phyloP scores from a whole-genome alignment of 2,888 invertebrate genomes.

The Dilophus febrilis region DNA sequence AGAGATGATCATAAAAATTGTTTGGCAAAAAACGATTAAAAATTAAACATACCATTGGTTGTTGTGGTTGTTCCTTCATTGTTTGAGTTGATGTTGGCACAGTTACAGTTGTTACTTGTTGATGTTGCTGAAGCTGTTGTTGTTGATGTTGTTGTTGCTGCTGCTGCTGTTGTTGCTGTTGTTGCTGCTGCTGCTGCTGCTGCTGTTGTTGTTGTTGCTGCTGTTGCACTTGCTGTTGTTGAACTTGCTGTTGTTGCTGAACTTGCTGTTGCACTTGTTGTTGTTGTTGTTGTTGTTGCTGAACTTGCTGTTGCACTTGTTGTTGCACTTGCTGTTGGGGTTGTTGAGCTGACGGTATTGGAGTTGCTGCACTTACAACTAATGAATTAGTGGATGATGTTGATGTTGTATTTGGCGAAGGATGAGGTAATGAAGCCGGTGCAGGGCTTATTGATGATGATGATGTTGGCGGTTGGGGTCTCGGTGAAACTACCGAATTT shows the following conservation, averaged over 20 bases:
- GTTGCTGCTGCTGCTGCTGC: constrained; percentile 24
- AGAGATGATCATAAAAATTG: no score
- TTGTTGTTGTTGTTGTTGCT: constrained; percentile 4
- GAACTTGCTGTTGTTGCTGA: constrained; percentile 19
- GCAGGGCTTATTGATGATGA: constrained; percentile 14
- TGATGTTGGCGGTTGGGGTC: constrained; percentile 11
- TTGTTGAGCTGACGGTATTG: constrained; percentile 15
- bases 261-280: constrained; percentile 6
- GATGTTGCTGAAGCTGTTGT: constrained; percentile 18
- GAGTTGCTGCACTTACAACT: not conserved
- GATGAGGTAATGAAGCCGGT: constrained; percentile 14
- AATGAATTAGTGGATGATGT: constrained; percentile 1
- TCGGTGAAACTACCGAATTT: constrained; percentile 12
- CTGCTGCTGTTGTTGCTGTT: constrained; percentile 22
- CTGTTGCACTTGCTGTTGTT: constrained; percentile 15
- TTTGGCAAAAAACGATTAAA: no score
- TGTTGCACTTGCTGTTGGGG: constrained; percentile 6
- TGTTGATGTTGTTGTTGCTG: constrained; percentile 24
- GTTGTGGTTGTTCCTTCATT: constrained; percentile 33
- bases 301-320: not conserved
- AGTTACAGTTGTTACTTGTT: constrained; percentile 12
- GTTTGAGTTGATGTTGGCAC: constrained; percentile 28
- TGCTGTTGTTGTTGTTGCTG: constrained; percentile 21
- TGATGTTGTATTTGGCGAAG: constrained; percentile 13
- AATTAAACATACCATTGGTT: constrained; percentile 27